Base-by-base conservation (phyloP, 2,113 vertebrate species). In the Corythoichthys haematopterus region DNA sequence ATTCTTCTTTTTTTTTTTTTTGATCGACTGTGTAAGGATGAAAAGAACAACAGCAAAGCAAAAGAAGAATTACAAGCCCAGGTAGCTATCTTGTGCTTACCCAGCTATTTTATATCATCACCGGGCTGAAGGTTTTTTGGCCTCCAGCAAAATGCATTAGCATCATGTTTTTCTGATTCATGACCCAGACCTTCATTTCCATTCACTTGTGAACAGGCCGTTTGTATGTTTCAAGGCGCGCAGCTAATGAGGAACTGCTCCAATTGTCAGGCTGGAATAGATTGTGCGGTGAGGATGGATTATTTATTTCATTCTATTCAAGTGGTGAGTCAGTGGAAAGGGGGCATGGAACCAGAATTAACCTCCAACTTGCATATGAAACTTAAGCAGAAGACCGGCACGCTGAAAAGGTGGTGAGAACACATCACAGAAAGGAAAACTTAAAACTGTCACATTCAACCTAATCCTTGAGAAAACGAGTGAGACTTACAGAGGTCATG, bases 401-500 rank as follows among this genome's bases (percentile, higher is more conserved):
- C 60, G 20, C 1, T 28, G 20, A 28, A 28, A 28, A 15, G 36
- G 12, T 11, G 2, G 16, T 43, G 1, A 45, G 3, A 33, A 2
- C 56, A 4, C 6, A 37, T 37, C 33, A 53, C 38, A n/a, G 0
- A 45, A 1, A 4, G 16, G 0, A 2, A 10, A 66, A 28, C 59
- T 5, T 36, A 5, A 40, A 59, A 47, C 40, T 35, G 11, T n/a
- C 37, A 57, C 6, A 66, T 52, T 12, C 2, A 7, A 45, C 48
- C 13, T 52, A 40, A n/a, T 13, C 51, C n/a, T 28, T 11, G 16
- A 61, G 14, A 38, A 2, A 68, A 66, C 3, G 35, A 0, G 16
- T 33, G 8, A 57, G 66, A 90, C 91, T 90, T 80, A 92, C 91
- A 13, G 90, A 82, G 38, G 81, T 88, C 88, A 89, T 86, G 79